A percentile compares a stretch with the other conserved stretches of the same genome.
Evolutionary conservation across 2,797 vertebrate genomes (phyloP).

Genomic region (Geotrypetes seraphini): DNA sequence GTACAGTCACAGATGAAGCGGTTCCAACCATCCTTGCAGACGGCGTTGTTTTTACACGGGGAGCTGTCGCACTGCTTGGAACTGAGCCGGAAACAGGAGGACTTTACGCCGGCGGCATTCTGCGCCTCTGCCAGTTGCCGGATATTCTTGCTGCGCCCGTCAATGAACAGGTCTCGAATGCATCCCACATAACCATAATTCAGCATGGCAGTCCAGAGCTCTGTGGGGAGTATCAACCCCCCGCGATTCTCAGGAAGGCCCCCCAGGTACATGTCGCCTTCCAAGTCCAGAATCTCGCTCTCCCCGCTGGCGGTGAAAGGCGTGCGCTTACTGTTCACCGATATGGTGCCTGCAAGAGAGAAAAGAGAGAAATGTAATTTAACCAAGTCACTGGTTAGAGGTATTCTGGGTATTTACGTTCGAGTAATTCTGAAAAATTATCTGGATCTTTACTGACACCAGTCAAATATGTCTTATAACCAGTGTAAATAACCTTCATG

Average conservation of each 20-base stretch:
- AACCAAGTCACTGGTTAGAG: no score
- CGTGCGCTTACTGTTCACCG: slow-evolving; percentile 90
- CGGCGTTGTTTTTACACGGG: slow-evolving; percentile 87
- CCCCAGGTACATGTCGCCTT: slow-evolving; percentile 94
- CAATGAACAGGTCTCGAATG: slow-evolving; percentile 91
- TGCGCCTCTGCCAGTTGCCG: slow-evolving; percentile 89
- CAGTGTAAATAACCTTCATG: no score
- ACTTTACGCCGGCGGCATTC: slow-evolving; percentile 91
- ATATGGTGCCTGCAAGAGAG: slow-evolving; percentile 77
- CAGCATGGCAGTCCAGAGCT: slow-evolving; percentile 97
- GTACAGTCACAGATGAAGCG: slow-evolving; percentile 97
- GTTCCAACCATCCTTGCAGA: slow-evolving; percentile 97
- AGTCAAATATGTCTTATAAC: no score
- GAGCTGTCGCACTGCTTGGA: slow-evolving; percentile 93
- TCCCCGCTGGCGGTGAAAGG: slow-evolving; percentile 95
- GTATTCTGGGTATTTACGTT: no score
- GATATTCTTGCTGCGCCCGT: slow-evolving; percentile 94
- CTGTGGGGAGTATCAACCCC: slow-evolving; percentile 88
- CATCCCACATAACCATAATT: slow-evolving; percentile 97
- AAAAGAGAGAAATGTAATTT: no score
- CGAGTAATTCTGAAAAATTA: no score
- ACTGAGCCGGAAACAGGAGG: slow-evolving; percentile 77
- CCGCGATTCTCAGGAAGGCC: slow-evolving; percentile 84
- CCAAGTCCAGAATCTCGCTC: slow-evolving; percentile 93
- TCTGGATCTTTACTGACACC: no score